phyloP scores from a whole-genome alignment of 92 coral and sea anemone genomes.

The Plumapathes pennacea region DNA sequence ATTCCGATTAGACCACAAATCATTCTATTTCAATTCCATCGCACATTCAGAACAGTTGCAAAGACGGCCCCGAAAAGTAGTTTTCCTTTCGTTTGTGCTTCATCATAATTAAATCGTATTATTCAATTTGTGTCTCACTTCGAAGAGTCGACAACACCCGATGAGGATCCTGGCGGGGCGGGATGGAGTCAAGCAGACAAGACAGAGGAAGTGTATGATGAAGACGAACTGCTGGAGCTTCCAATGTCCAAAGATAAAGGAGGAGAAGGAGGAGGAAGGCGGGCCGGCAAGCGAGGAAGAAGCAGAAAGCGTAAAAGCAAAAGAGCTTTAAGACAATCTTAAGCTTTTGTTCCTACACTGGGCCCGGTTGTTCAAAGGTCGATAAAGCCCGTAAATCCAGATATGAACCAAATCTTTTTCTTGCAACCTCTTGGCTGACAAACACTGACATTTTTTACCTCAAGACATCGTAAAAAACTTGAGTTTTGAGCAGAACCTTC shows the following conservation, averaged over 20 bases:
- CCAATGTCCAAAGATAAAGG: constrained; percentile 8
- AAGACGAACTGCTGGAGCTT: constrained; percentile 26
- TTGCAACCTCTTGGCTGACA: no score
- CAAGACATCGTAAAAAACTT: no score
- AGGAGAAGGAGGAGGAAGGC: constrained; percentile 26
- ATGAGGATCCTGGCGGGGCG: not conserved
- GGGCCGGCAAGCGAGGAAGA: constrained; percentile 16
- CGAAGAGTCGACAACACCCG: constrained; percentile 3
- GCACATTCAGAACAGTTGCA: no score
- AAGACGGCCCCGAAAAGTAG: no score
- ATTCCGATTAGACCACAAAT: no score
- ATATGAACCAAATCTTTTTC: not conserved
- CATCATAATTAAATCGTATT: no score
- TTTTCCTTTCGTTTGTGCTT: no score
- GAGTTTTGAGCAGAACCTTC: no score
- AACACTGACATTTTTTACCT: no score
- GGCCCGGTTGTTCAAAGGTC: not conserved
- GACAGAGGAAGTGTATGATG: constrained; percentile 9
- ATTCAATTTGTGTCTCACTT: no score
- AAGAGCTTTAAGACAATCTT: constrained; percentile 23
- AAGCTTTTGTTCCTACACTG: not conserved
- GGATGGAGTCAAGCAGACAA: not conserved
- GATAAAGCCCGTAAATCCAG: not conserved
- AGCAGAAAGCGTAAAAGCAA: constrained; percentile 27
- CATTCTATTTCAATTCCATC: no score